Evolutionary conservation across 2,888 invertebrate species (phyloP), one percentile per base, ranked within the genome.

Genomic region (Agelastica alni): DNA sequence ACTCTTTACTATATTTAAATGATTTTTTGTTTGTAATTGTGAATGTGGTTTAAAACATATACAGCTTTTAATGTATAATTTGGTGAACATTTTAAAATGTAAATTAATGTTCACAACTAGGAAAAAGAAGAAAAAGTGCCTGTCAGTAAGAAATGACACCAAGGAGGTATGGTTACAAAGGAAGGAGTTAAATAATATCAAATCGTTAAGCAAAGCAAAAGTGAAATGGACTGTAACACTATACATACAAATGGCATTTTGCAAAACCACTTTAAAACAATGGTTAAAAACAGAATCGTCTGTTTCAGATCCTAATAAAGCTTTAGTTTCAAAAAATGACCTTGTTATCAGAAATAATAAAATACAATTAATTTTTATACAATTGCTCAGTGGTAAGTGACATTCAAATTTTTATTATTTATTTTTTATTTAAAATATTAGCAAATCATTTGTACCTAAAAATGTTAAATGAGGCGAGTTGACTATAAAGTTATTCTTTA

Each of bases 221-320:
- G 72, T 82, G 26, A 83, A 84, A 68, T 86, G 85, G 81, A 86
- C 87, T 0, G n/a, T n/a, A n/a, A 87, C 86, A 1, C 73, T 93
- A 20, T 91, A 86, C 70, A 91, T 93, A 53, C 92, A 92, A 76
- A 92, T 93, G 92, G 84, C 89, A 30, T 80, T 87, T 44, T 92
- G 92, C 70, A 85, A 88, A 65, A 81, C 83, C 61, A 92, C 91
- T 0, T 76, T 93, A 39, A 83, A 86, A 55, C 83, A 88, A 46
- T 92, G 91, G 91, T 69, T 92, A 20, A 83, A 85, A 48, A 80
- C 82, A 17, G 78, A 90, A 39, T 87, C 87, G 65, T 58, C 60
- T 30, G 28, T 64, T 4, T 65, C 69, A 44, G 36, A 56, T n/a
- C 48, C 63, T 7, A 62, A 63, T 17, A 52, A 57, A 16, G 72